Conservation (phyloP, 2,888 invertebrate species). For the Phaedon cochleariae region DNA sequence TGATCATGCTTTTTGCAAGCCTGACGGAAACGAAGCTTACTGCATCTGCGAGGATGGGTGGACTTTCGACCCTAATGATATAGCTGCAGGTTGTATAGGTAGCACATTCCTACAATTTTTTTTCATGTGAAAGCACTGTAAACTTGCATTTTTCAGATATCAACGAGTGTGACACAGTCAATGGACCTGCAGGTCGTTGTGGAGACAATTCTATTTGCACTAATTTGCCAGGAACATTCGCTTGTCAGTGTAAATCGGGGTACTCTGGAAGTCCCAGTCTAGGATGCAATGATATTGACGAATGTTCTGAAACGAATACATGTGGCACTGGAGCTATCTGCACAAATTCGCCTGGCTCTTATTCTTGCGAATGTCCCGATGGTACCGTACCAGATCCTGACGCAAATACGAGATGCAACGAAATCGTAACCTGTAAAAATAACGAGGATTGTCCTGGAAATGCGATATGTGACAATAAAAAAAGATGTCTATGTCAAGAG, state of each 20-base stretch:
- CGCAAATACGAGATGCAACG: slow-evolving; percentile 81
- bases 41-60: slow-evolving; percentile 94
- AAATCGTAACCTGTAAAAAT: slow-evolving; percentile 78
- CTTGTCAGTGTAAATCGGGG: slow-evolving; percentile 84
- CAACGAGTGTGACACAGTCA: slow-evolving; percentile 84
- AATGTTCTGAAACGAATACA: slow-evolving; percentile 74
- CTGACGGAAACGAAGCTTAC: slow-evolving; percentile 87
- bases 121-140: slow-evolving; percentile 39
- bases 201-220: slow-evolving; percentile 84
- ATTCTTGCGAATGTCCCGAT: slow-evolving; percentile 81
- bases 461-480: slow-evolving; percentile 80
- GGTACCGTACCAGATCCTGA: slow-evolving; percentile 86
- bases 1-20: slow-evolving; percentile 87
- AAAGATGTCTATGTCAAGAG: slow-evolving; percentile 87
- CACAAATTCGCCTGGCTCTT: slow-evolving; percentile 79
- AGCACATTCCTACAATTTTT: no score
- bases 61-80: slow-evolving; percentile 90
- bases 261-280: slow-evolving; percentile 85
- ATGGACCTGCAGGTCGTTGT: slow-evolving; percentile 83
- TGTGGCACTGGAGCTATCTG: slow-evolving; percentile 87
- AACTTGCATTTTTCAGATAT: slow-evolving; percentile 70
- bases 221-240: slow-evolving; percentile 81
- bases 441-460: slow-evolving; percentile 90
- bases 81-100: slow-evolving; percentile 87
- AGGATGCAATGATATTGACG: slow-evolving; percentile 84